Base-by-base conservation (phyloP, 1,140 invertebrate genomes). In the Dysdera silvatica region DNA sequence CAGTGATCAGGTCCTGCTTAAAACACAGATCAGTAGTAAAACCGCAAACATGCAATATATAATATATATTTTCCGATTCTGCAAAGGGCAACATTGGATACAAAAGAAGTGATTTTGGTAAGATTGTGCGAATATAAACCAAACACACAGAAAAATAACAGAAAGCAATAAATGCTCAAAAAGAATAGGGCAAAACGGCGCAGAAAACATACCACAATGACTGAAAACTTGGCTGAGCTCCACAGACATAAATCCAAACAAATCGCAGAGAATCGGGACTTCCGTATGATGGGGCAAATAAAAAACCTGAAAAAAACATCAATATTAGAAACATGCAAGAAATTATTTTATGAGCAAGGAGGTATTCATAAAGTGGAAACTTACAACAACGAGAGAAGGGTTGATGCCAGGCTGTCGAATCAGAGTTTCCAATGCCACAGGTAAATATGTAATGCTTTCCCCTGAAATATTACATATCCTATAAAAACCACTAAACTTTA, bases 341-440 rank as follows among this genome's bases (percentile, higher is more conserved):
- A 48, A 45, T 33, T 6, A 35, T 54, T 10, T 14, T 45, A 20
- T 26, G 16, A 45, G 14, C 20, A 3, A 49, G 31, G 2, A 49
- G 10, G 16, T 49, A 24, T 2, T 2, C 26, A 29, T 7, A 24
- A 55, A 24, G 20, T n/a, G 12, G 24, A 40, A 55, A 70, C 72
- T 71, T 67, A 77, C 76, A 24, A 69, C 64, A 32, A 77, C 74
- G 54, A 73, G 67, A 0, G 70, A 60, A 28, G 74, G 72, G 31
- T 77, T 74, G 18, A 81, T 71, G 16, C 80, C 80, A 24, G 80
- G 78, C 61, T 80, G 79, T 68, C 78, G 74, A 29, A 80, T 69
- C 18, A 80, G 60, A 12, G 79, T 79, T 68, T 81, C 76, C 29
- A 81, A 65, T 33, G 78, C 78, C 53, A 79, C 70, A 8, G 75